These are phyloP conservation scores for Vireo griseus DNA, from an alignment of 2,797 vertebrate species.

Conservation along the genomic window DNA sequence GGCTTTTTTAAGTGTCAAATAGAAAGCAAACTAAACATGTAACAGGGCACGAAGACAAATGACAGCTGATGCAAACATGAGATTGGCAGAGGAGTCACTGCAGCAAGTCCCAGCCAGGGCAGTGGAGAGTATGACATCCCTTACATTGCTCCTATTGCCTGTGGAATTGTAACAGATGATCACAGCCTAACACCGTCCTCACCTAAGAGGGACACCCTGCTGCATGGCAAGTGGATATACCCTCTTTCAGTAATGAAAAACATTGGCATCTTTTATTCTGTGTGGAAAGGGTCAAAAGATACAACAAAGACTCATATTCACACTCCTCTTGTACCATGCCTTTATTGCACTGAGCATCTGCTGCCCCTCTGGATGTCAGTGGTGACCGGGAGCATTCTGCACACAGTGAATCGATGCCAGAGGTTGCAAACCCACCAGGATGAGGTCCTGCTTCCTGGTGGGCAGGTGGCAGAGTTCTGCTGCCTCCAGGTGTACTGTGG, in stretches of 20 bases:
- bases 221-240: not conserved
- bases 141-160: not conserved
- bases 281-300: not conserved
- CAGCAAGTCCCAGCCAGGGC: not conserved
- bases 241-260: not conserved
- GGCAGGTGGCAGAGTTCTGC: not conserved
- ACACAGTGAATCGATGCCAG: not conserved
- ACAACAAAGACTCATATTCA: not conserved
- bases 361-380: not conserved
- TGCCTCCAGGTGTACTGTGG: not conserved
- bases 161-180: not conserved
- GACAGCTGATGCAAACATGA: not conserved
- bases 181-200: not conserved
- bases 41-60: not conserved
- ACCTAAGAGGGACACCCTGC: not conserved
- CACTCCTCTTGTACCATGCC: not conserved
- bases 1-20: not conserved
- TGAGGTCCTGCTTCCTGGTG: not conserved
- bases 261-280: not conserved
- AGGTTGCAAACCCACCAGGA: not conserved
- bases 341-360: not conserved
- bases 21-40: not conserved
- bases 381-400: accelerated
- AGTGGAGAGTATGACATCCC: not conserved
- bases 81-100: not conserved